Conservation (phyloP, 2,797 vertebrate genomes). For the Aphelocoma californica region DNA sequence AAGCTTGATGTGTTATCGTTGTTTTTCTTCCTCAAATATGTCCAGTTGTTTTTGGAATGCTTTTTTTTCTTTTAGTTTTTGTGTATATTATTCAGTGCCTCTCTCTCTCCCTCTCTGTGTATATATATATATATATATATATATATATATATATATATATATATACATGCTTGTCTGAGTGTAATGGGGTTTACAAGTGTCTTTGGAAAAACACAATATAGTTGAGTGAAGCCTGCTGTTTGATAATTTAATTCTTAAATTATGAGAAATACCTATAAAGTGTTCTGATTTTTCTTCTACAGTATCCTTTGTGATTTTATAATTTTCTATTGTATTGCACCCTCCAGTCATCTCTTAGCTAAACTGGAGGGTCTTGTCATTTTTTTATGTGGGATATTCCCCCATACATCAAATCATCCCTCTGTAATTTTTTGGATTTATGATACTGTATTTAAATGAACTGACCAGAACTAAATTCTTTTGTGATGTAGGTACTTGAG, state of each 20-base stretch:
- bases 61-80: background rate
- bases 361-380: background rate
- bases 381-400: background rate
- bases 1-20: rapidly evolving
- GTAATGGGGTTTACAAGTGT: background rate
- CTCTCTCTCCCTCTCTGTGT: background rate
- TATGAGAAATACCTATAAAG: background rate
- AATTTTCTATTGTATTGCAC: background rate
- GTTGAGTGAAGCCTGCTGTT: background rate
- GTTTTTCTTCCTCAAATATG: background rate
- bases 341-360: background rate
- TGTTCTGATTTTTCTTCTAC: background rate
- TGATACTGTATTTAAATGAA: background rate
- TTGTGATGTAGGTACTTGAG: background rate
- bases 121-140: background rate
- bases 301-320: background rate
- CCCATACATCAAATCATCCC: background rate
- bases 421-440: background rate
- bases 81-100: background rate
- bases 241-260: background rate
- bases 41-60: background rate
- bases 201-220: background rate
- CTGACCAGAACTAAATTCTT: background rate
- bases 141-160: too few relatives aligned
- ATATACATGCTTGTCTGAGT: background rate